Percentiles rank a stretch among this genome's conserved stretches.
Conservation (phyloP, 2,888 invertebrate genomes). For the Diachrysia chrysitis region DNA sequence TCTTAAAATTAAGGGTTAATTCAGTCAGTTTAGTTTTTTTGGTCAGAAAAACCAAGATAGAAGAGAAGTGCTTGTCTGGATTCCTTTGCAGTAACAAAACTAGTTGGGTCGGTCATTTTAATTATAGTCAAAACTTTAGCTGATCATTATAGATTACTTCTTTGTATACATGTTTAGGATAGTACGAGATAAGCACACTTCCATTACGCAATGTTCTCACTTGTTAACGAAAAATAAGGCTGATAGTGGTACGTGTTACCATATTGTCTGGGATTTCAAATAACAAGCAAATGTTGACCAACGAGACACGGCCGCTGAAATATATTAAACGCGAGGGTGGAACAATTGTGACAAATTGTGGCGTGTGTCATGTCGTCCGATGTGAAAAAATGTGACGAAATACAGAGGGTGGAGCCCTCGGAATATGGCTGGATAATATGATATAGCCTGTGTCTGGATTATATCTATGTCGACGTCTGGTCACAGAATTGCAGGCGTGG, state of each 20-base stretch:
- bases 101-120: too few relatives aligned
- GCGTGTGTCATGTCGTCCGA: slow-evolving; percentile 21
- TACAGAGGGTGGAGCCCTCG: slow-evolving; percentile 14
- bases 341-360: slow-evolving; percentile 57
- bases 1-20: too few relatives aligned
- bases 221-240: neutral
- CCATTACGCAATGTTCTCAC: neutral
- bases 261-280: slow-evolving; percentile 41
- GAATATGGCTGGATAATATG: slow-evolving; percentile 15
- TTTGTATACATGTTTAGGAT: too few relatives aligned
- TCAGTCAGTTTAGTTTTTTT: too few relatives aligned
- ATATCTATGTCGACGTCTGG: neutral
- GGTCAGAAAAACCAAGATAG: too few relatives aligned
- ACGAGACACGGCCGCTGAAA: slow-evolving; percentile 29
- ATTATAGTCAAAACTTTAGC: too few relatives aligned
- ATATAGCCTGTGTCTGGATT: slow-evolving; percentile 3
- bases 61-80: too few relatives aligned
- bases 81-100: too few relatives aligned
- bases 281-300: slow-evolving; percentile 43
- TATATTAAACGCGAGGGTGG: slow-evolving; percentile 50
- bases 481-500: neutral
- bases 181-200: too few relatives aligned
- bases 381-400: slow-evolving; percentile 42
- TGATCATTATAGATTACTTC: too few relatives aligned
- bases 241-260: slow-evolving; percentile 25